Percentiles rank a stretch among this genome's conserved stretches.
Conservation (phyloP, 30 jellyfish, hydroid and myxozoan genomes). For the Pseudorhiza aurosa region DNA sequence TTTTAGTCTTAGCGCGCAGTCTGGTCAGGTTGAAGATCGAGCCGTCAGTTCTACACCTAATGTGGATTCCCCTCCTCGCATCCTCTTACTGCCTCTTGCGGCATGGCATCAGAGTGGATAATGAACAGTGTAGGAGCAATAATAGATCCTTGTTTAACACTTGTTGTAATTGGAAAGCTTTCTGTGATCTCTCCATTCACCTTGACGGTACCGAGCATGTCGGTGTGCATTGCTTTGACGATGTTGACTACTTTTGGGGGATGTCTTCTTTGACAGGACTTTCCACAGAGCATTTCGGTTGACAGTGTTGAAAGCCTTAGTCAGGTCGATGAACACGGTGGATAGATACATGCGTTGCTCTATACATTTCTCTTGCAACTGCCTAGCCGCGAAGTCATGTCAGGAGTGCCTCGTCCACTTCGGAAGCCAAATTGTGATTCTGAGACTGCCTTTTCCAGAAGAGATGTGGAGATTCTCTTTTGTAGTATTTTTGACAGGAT, state of each 20-base stretch:
- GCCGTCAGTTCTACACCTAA: background rate
- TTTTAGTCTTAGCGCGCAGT: background rate
- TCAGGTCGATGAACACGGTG: conserved; percentile 29
- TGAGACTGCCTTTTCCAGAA: conserved; percentile 31
- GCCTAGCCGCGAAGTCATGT: conserved; percentile 55
- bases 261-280: background rate
- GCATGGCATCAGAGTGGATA: background rate
- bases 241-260: background rate
- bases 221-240: too few relatives aligned
- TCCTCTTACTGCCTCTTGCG: background rate
- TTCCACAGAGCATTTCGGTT: background rate
- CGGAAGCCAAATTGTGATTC: conserved; percentile 62
- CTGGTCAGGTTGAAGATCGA: background rate
- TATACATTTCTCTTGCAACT: conserved; percentile 42
- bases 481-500: conserved; percentile 22
- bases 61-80: background rate
- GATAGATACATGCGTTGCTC: conserved; percentile 32
- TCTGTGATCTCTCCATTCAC: too few relatives aligned
- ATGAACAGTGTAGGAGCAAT: background rate
- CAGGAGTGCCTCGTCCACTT: conserved; percentile 33
- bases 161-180: too few relatives aligned
- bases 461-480: background rate
- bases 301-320: conserved; percentile 36
- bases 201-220: too few relatives aligned
- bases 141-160: background rate